Evolutionary conservation across 1,140 invertebrate genomes (phyloP).

Genomic region (Achroia grisella): DNA sequence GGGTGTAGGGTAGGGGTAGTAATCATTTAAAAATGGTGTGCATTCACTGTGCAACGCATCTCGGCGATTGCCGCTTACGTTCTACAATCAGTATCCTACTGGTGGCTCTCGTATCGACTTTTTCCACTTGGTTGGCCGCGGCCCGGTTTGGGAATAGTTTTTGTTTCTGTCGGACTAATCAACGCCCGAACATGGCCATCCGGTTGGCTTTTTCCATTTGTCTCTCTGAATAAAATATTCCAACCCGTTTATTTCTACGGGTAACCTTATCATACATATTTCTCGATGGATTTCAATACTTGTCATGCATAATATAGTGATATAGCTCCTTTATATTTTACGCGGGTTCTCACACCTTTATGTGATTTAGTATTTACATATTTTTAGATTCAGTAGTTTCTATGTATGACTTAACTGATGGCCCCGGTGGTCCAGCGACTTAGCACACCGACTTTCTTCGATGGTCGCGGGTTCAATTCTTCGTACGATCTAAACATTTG

Average conservation of each 20-base stretch:
- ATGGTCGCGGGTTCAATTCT: too few relatives aligned
- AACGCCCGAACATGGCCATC: slow-evolving; percentile 56
- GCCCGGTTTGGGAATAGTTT: slow-evolving; percentile 66
- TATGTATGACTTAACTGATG: too few relatives aligned
- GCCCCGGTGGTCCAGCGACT: too few relatives aligned
- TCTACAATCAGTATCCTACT: slow-evolving; percentile 50
- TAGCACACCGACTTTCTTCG: too few relatives aligned
- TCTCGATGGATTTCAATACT: too few relatives aligned
- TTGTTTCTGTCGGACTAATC: slow-evolving; percentile 67
- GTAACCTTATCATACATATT: neutral
- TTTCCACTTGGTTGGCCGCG: slow-evolving; percentile 68
- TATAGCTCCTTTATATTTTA: too few relatives aligned
- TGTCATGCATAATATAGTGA: too few relatives aligned
- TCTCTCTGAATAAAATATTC: slow-evolving; percentile 56
- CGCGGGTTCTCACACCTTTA: too few relatives aligned
- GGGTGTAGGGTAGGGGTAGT: slow-evolving; percentile 23
- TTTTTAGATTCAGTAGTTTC: too few relatives aligned
- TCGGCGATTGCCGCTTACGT: slow-evolving; percentile 60
- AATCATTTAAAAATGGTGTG: slow-evolving; percentile 59
- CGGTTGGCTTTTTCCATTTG: slow-evolving; percentile 54
- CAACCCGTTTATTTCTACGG: slow-evolving; percentile 14
- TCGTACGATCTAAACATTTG: too few relatives aligned
- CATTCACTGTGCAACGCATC: slow-evolving; percentile 56
- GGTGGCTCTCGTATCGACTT: slow-evolving; percentile 61
- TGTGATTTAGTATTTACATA: too few relatives aligned